Base-by-base conservation (phyloP, 2,888 invertebrate genomes). In the Neelides folsomi region DNA sequence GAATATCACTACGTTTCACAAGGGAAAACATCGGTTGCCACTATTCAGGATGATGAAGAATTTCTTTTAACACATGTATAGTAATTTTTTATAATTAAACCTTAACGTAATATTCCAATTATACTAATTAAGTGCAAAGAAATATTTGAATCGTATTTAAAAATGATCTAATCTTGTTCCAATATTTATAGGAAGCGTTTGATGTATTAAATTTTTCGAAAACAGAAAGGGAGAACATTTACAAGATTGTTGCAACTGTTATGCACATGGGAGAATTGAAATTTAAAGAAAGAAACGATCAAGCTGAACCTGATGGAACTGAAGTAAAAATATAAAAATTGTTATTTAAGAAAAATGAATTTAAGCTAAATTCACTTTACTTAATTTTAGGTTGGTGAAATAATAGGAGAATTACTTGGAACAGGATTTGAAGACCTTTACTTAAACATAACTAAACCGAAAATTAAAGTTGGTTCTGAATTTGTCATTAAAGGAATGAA, bases 251-350 rank as follows among this genome's bases (percentile, higher is more conserved):
- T 2, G 52, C 60, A 40, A 51, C 52, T 44, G 56, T 56, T 9
- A 58, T 58, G 58, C 60, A 60, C 51, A 52, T 60, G 58, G 60
- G 60, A 34, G 55, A 56, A 37, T 50, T 60, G 16, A 60, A 62
- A 40, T 62, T 62, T 88, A 98, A 98, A 76, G 95, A 95, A 80
- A 89, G 97, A 70, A 97, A 97, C 77, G 97, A 98, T 77, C 97
- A 98, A 78, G 93, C 94, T 76, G 94, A 94, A 75, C 84, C 90
- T 66, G 94, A 94, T 70, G 93, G 90, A 68, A 86, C 82, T 60
- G 87, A 81, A 74, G 94, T 27, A 27, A 27, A n/a, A n/a, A n/a
- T n/a, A n/a, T n/a, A n/a, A n/a, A n/a, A n/a, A n/a, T n/a, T n/a
- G n/a, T n/a, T n/a, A n/a, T n/a, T n/a, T n/a, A n/a, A n/a, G n/a